Conservation (phyloP, 2,113 vertebrate species). For the Bungarus multicinctus region DNA sequence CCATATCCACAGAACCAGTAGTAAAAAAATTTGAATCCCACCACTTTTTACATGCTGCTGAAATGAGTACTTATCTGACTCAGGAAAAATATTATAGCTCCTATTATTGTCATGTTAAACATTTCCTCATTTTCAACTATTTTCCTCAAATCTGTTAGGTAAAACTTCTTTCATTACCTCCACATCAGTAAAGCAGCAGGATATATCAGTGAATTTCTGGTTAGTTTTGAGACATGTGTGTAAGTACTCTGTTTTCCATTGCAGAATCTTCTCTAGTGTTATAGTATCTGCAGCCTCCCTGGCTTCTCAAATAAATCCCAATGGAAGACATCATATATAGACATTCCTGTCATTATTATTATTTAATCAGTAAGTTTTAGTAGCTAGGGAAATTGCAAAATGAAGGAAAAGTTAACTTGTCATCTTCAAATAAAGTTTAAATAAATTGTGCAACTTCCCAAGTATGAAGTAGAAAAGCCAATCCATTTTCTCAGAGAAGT, state of each 20-base stretch:
- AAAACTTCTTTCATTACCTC: neutral
- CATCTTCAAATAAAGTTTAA: neutral
- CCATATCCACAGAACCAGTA: too few species aligned
- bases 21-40: too few species aligned
- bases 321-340: neutral
- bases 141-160: neutral
- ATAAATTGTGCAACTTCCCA: neutral
- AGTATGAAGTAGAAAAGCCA: neutral
- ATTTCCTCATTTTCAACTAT: neutral
- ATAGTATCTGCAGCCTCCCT: neutral
- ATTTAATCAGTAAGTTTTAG: neutral
- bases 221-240: neutral
- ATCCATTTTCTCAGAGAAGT: neutral
- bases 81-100: neutral
- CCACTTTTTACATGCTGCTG: neutral
- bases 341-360: neutral
- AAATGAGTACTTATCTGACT: neutral
- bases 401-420: neutral
- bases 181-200: neutral
- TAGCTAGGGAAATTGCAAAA: neutral
- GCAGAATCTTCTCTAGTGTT: neutral
- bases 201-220: neutral
- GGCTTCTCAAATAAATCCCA: neutral
- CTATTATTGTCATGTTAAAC: neutral
- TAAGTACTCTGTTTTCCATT: neutral